Evolutionary conservation across 1,140 invertebrate species (phyloP), one percentile per base, ranked within the genome.

Genomic region (Tribolium castaneum): DNA sequence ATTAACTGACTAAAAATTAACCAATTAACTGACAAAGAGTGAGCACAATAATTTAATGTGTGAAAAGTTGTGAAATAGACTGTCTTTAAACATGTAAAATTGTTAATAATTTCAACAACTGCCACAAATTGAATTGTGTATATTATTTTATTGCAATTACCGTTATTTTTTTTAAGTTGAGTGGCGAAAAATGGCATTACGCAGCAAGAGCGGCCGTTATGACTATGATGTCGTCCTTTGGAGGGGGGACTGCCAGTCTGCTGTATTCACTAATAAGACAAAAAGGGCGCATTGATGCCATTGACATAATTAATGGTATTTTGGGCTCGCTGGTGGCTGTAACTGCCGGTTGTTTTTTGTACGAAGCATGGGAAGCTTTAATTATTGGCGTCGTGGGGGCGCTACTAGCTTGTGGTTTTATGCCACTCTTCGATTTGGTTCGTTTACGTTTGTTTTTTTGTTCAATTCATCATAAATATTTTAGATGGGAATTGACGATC

Each of bases 341-440:
- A n/a, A 97, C 96, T 91, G 97, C 95, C 30, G 95, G 96, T 0
- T 98, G 96, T 84, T 97, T 96, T 82, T 87, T 98, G 0, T 97
- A 94, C 84, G 90, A 91, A 59, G 92, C 94, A 0, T 96, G 95
- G 94, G 96, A 98, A 86, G 91, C 96, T 0, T 85, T 98, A 3
- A 52, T 98, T 0, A 92, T 98, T 45, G 97, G 97, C 0, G 88
- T 91, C 14, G 88, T 98, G 6, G 96, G 96, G 0, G 94, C 91
- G 0, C 85, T 92, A 1, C 87, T 97, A 16, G 92, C 93, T 0
- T 93, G 94, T 52, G 70, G 90, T 0, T 87, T 90, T 0, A 92
- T 93, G 86, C 93, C 94, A 0, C 78, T 96, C 0, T 90, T 98
- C 50, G 95, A 97, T 83, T 89, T 86, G 81, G 85, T 87, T 78